A percentile compares a stretch with the other conserved stretches of the same genome.
Evolutionary conservation across 2,113 vertebrate species (phyloP).

Genomic region (Chaetodon trifascialis): DNA sequence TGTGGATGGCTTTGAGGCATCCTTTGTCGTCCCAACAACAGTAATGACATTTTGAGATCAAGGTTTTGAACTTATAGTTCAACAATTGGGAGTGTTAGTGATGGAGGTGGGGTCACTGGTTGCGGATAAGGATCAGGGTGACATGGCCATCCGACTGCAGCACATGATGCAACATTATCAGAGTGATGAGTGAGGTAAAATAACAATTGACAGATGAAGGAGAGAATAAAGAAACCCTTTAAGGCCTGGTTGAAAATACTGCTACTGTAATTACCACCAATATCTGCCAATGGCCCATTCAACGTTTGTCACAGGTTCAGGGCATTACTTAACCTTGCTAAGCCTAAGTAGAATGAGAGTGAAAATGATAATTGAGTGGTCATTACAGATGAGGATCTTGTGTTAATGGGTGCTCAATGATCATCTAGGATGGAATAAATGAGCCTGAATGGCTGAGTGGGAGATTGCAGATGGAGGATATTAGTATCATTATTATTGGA

Average conservation of each 20-base stretch:
- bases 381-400: constrained; percentile 76
- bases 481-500: constrained; percentile 68
- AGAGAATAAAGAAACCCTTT: constrained; percentile 50
- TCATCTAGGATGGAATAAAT: constrained; percentile 78
- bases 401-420: constrained; percentile 83
- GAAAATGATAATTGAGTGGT: constrained; percentile 77
- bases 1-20: not conserved
- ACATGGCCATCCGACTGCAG: constrained; percentile 7
- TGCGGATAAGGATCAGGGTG: not conserved
- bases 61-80: not conserved
- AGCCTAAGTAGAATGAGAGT: constrained; percentile 69
- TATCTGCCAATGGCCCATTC: constrained; percentile 74
- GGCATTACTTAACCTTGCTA: constrained; percentile 81
- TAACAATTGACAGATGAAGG: constrained; percentile 46
- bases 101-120: not conserved
- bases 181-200: constrained; percentile 40
- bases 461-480: constrained; percentile 66
- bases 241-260: constrained; percentile 65
- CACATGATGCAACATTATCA: constrained; percentile 8
- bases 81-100: not conserved
- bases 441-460: constrained; percentile 70
- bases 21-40: not conserved
- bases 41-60: not conserved
- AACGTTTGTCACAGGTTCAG: constrained; percentile 68
- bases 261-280: constrained; percentile 65